Evolutionary conservation across 2,888 invertebrate genomes (phyloP).

Genomic region (Creontiades dilutus): DNA sequence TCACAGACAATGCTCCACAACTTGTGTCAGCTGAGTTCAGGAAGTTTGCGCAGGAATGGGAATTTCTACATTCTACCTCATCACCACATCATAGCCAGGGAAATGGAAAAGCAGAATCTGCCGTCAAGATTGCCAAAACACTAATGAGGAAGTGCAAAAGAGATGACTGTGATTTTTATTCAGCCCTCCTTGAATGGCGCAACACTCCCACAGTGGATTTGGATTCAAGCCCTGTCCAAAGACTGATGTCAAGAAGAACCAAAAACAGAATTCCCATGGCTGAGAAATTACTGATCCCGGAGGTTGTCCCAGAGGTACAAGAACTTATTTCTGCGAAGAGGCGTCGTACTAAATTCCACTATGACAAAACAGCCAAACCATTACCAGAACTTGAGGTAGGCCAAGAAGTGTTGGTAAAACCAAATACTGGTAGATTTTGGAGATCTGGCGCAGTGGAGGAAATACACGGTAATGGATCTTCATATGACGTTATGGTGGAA

Average conservation of each 20-base stretch:
- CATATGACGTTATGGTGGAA: background rate
- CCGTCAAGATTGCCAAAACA: conserved; percentile 75
- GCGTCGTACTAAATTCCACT: conserved; percentile 40
- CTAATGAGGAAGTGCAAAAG: conserved; percentile 74
- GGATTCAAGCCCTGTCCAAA: conserved; percentile 74
- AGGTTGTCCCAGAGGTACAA: conserved; percentile 39
- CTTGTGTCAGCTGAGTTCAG: background rate
- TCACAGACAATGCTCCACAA: too few relatives aligned
- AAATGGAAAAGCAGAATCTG: conserved; percentile 76
- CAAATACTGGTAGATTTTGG: conserved; percentile 76
- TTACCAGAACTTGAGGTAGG: conserved; percentile 59
- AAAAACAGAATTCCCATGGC: conserved; percentile 5
- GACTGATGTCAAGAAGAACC: conserved; percentile 73
- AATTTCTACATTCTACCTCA: conserved; percentile 75
- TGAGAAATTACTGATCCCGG: too few relatives aligned
- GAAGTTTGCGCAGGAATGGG: conserved; percentile 73
- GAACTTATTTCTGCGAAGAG: conserved; percentile 36
- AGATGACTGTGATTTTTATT: conserved; percentile 74
- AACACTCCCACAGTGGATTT: conserved; percentile 75
- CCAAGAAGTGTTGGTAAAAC: conserved; percentile 57
- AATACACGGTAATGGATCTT: background rate
- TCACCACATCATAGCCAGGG: conserved; percentile 75
- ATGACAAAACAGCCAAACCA: conserved; percentile 56
- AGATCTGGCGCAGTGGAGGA: background rate
- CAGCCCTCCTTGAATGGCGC: conserved; percentile 76